Evolutionary conservation across 2,888 invertebrate species (phyloP).

Genomic region (Brachylomia viminalis): DNA sequence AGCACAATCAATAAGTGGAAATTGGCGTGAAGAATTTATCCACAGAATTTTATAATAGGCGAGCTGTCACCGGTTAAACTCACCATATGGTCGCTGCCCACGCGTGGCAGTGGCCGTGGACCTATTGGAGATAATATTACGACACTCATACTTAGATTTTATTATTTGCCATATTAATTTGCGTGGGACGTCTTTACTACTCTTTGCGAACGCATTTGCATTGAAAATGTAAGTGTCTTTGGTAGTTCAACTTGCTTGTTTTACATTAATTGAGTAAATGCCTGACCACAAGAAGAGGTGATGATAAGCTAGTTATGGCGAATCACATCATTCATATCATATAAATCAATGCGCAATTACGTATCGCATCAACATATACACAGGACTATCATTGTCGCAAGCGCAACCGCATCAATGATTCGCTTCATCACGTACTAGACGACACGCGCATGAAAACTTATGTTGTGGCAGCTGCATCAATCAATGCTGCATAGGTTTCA

Average conservation of each 20-base stretch:
- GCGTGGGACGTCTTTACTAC: conserved; percentile 48
- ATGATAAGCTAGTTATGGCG: neutral
- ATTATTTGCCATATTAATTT: conserved; percentile 60
- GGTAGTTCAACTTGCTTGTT: neutral
- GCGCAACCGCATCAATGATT: conserved; percentile 5
- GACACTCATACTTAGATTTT: conserved; percentile 61
- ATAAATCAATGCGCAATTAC: neutral
- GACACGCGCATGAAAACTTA: neutral
- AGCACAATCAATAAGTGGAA: conserved; percentile 49
- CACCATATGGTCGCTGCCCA: conserved; percentile 74
- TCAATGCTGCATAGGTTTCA: conserved; percentile 5
- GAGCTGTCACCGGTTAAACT: conserved; percentile 52
- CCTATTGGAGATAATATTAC: conserved; percentile 64
- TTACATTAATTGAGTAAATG: neutral
- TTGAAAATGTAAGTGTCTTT: conserved; percentile 12
- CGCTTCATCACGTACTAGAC: neutral
- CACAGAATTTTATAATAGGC: conserved; percentile 35
- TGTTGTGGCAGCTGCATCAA: conserved; percentile 9
- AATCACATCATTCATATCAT: no score
- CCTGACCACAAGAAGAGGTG: neutral
- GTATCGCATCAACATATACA: neutral
- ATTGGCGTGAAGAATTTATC: conserved; percentile 49
- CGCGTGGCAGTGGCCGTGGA: conserved; percentile 67
- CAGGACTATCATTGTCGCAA: neutral
- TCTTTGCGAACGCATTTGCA: conserved; percentile 28